These are phyloP conservation scores for Diorhabda sublineata DNA, from an alignment of 1,140 invertebrate species.

Conservation along the genomic window DNA sequence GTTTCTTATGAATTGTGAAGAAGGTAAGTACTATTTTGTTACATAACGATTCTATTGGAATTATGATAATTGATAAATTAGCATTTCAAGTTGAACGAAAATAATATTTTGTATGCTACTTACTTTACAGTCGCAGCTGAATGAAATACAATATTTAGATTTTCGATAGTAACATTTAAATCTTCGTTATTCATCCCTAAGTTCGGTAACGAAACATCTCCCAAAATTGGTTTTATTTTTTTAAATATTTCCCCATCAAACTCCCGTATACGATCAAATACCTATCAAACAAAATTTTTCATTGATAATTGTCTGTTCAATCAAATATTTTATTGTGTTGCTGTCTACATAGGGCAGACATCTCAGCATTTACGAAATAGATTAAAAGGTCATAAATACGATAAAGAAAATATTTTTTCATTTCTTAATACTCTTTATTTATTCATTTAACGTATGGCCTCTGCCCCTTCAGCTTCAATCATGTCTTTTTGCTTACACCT, in stretches of 20 bases:
- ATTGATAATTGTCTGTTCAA: too few relatives aligned
- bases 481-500: too few relatives aligned
- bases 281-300: slow-evolving; percentile 42
- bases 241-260: slow-evolving; percentile 54
- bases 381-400: too few relatives aligned
- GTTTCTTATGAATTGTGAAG: too few relatives aligned
- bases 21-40: too few relatives aligned
- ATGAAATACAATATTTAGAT: slow-evolving; percentile 70
- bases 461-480: too few relatives aligned
- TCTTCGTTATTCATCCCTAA: slow-evolving; percentile 50
- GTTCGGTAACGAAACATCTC: slow-evolving; percentile 62
- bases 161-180: slow-evolving; percentile 48
- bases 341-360: too few relatives aligned
- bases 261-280: slow-evolving; percentile 57
- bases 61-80: slow-evolving; percentile 13
- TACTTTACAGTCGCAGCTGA: slow-evolving; percentile 70
- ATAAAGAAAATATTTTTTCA: too few relatives aligned
- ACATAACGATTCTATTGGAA: not conserved
- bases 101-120: slow-evolving; percentile 2
- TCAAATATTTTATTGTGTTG: too few relatives aligned
- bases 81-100: slow-evolving; percentile 10
- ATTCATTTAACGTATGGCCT: too few relatives aligned
- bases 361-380: too few relatives aligned
- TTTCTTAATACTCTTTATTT: too few relatives aligned
- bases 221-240: slow-evolving; percentile 58